Evolutionary conservation across 1,140 invertebrate genomes (phyloP), one percentile per base, ranked within the genome.

Genomic region (Cotesia glomerata): DNA sequence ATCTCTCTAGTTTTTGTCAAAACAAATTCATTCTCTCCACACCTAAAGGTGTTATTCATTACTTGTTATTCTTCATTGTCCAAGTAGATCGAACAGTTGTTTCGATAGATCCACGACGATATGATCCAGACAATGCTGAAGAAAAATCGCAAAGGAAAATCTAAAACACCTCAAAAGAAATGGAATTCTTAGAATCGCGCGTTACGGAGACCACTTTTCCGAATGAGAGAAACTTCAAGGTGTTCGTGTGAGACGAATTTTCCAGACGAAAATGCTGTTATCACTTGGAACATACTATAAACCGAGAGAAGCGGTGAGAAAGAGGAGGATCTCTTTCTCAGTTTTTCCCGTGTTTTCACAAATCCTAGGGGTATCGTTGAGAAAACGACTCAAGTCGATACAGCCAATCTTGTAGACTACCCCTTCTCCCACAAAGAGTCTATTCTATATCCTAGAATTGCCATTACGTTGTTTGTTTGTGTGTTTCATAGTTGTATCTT

Each of bases 301-400:
- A 35, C 35, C 35, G 11, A 51, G 9, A 35, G 45, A 71, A 61
- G 14, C 51, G 69, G 14, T 35, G 58, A 45, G 34, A 39, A 45
- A 58, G 16, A n/a, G 5, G 18, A 13, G 58, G 52, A 2, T 32
- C 45, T 39, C 58, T 8, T 34, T 39, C 9, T 36, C 52, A 34
- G 16, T 56, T 35, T 61, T 61, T 58, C 18, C 35, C 13, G 16
- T 64, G 59, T 34, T 62, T 71, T 68, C 16, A 34, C 11, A 45
- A 73, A 54, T 69, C 64, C 56, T 64, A 26, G 56, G 52, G 52
- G 71, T 39, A 63, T 68, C 45, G 72, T 73, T 59, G 59, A 54
- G 62, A 65, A 74, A 74, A 70, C 32, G 66, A 74, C 67, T 65
- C 54, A 34, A 69, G 65, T 63, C 72, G 72, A 65, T 70, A 65